A percentile compares a stretch with the other conserved stretches of the same genome.
These are phyloP conservation scores for Tupiocoris notatus DNA, from an alignment of 2,888 invertebrate species.

Conservation along the genomic window DNA sequence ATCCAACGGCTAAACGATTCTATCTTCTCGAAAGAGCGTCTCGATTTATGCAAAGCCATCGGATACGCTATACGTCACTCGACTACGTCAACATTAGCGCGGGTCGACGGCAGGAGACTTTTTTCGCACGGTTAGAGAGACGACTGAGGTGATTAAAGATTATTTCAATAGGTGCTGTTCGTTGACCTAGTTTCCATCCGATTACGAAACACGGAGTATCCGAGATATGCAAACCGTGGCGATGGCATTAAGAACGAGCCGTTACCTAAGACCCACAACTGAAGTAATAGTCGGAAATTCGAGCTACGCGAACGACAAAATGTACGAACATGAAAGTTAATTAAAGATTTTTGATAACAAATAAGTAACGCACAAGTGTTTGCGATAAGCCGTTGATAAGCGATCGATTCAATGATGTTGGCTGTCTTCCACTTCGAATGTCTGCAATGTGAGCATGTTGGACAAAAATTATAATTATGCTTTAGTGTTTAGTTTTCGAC, in stretches of 20 bases:
- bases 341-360: conserved; percentile 31
- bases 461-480: too few species aligned
- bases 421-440: background rate
- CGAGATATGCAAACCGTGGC: too few species aligned
- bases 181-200: conserved; percentile 29
- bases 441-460: background rate
- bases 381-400: conserved; percentile 1
- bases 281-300: background rate
- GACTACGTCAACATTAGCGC: conserved; percentile 6
- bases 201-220: conserved; percentile 11
- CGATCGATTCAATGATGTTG: background rate
- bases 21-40: background rate
- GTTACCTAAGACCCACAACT: background rate
- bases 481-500: too few species aligned
- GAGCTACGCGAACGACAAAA: background rate
- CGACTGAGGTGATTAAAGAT: conserved; percentile 20
- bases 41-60: conserved; percentile 14
- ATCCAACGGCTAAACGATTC: conserved; percentile 3
- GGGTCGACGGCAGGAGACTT: background rate
- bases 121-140: conserved; percentile 12
- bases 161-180: conserved; percentile 4
- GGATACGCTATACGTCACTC: background rate
- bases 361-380: background rate
- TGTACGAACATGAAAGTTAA: conserved; percentile 7
- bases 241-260: background rate